Percentiles rank a stretch among this genome's conserved stretches.
Evolutionary conservation across 2,888 invertebrate species (phyloP).

Genomic region (Papilio gigon): DNA sequence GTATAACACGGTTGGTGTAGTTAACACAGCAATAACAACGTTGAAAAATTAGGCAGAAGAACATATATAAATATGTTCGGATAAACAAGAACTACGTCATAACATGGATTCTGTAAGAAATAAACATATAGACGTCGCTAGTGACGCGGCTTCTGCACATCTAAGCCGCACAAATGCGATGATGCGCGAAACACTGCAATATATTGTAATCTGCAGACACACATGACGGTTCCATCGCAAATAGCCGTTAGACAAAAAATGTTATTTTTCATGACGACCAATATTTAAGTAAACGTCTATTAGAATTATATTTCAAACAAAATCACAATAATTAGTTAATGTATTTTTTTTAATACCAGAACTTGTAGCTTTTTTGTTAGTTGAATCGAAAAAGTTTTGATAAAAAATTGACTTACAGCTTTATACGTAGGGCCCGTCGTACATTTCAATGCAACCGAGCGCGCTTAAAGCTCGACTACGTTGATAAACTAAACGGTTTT

Average conservation of each 20-base stretch:
- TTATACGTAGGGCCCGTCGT: not conserved
- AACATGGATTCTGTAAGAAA: not conserved
- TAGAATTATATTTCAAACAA: not conserved
- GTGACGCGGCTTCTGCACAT: not conserved
- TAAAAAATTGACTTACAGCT: not conserved
- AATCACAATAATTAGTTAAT: too few relatives aligned
- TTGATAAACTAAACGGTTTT: slow-evolving; percentile 4
- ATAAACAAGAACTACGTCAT: not conserved
- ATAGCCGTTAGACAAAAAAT: not conserved
- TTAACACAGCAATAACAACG: not conserved
- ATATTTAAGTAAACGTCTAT: not conserved
- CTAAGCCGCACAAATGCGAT: slow-evolving; percentile 7
- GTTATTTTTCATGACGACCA: not conserved
- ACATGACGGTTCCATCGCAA: not conserved
- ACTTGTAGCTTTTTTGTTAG: too few relatives aligned
- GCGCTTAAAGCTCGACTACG: not conserved
- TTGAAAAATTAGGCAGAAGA: not conserved
- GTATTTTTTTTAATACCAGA: too few relatives aligned
- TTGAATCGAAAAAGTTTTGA: too few relatives aligned
- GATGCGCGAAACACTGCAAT: not conserved
- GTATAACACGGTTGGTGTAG: too few relatives aligned
- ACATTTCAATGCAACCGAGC: not conserved
- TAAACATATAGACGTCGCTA: not conserved
- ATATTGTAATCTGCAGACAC: not conserved
- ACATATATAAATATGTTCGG: not conserved